phyloP scores from a whole-genome alignment of 2,888 invertebrate genomes.

The Watsonalla binaria region DNA sequence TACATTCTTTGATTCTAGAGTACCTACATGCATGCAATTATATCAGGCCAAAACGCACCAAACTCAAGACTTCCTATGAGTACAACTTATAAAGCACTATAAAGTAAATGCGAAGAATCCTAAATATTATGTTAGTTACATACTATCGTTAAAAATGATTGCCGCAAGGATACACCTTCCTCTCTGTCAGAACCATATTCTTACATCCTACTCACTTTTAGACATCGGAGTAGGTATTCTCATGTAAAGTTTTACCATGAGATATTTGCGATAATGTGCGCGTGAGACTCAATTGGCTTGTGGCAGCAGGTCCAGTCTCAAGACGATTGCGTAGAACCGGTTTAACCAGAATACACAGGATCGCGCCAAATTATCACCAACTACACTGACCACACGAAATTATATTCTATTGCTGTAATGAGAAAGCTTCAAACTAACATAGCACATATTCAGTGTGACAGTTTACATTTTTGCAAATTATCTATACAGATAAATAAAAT shows the following conservation, averaged over 20 bases:
- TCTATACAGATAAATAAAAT: too few relatives aligned
- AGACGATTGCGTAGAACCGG: slow-evolving; percentile 65
- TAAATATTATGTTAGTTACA: too few relatives aligned
- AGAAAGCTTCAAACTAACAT: slow-evolving; percentile 35
- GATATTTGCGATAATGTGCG: slow-evolving; percentile 58
- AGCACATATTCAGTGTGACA: slow-evolving; percentile 24
- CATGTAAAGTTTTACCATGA: slow-evolving; percentile 25
- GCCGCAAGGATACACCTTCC: too few relatives aligned
- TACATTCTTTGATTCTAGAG: too few relatives aligned
- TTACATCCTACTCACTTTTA: slow-evolving; percentile 5
- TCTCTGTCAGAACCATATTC: too few relatives aligned
- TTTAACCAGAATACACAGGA: slow-evolving; percentile 68
- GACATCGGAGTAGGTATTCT: background rate
- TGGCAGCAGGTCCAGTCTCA: slow-evolving; percentile 70
- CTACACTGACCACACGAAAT: slow-evolving; percentile 33
- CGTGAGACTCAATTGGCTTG: slow-evolving; percentile 62
- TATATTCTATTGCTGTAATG: slow-evolving; percentile 30
- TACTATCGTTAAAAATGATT: too few relatives aligned
- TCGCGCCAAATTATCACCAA: slow-evolving; percentile 60
- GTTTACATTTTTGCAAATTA: slow-evolving; percentile 39
- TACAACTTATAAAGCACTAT: too few relatives aligned
- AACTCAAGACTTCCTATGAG: too few relatives aligned
- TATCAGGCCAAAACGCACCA: too few relatives aligned
- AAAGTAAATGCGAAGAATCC: too few relatives aligned
- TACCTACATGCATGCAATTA: too few relatives aligned